Conservation (phyloP, 2,113 vertebrate genomes). For the Oryzias javanicus region DNA sequence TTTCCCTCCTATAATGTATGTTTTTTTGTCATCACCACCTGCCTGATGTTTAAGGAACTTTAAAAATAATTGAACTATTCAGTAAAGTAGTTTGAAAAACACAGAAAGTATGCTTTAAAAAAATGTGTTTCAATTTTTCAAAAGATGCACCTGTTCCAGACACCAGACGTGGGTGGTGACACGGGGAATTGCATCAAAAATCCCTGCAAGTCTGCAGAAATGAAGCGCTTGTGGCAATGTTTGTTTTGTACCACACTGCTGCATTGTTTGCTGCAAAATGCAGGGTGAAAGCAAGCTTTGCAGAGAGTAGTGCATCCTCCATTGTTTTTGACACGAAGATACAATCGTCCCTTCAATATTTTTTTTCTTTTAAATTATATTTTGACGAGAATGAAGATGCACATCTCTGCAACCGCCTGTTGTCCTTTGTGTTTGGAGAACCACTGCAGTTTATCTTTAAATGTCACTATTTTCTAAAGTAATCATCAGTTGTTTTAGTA, state of each 20-base stretch:
- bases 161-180: constrained; percentile 33
- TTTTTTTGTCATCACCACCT: constrained; percentile 3
- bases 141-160: constrained; percentile 66
- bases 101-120: not conserved
- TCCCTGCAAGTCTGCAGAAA: constrained; percentile 22
- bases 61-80: not conserved
- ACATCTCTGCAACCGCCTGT: constrained; percentile 21
- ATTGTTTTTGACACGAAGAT: not conserved
- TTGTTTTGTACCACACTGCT: constrained; percentile 8
- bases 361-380: constrained; percentile 38
- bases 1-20: constrained; percentile 1
- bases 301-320: not conserved
- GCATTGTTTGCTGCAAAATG: constrained; percentile 4
- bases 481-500: too few species aligned
- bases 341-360: not conserved
- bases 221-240: constrained; percentile 8
- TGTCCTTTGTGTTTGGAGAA: constrained; percentile 14
- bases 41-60: constrained; percentile 18
- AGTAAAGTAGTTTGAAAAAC: not conserved
- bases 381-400: constrained; percentile 14
- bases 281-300: constrained; percentile 2
- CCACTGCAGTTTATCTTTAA: too few species aligned
- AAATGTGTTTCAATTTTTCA: constrained; percentile 38
- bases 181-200: constrained; percentile 31
- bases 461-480: too few species aligned